Conservation (phyloP, 1,140 invertebrate species). For the Philopotamus ludificatus region DNA sequence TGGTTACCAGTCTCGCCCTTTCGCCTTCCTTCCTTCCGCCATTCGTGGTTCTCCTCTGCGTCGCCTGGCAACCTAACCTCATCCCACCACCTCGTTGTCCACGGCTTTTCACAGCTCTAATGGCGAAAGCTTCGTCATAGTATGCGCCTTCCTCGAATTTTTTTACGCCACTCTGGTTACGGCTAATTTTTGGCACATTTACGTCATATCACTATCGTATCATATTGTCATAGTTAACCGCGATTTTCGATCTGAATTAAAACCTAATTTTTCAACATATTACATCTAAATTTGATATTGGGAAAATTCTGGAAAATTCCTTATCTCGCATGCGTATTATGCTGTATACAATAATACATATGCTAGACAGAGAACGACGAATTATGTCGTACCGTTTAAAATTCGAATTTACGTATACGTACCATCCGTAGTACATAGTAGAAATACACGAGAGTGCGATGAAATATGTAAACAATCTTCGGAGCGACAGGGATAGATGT, state of each 20-base stretch:
- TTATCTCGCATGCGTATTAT: background rate
- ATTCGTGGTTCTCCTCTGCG: background rate
- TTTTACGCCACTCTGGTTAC: background rate
- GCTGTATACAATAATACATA: background rate
- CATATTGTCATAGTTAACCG: too few species aligned
- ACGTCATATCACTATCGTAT: background rate
- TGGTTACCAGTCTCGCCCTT: constrained; percentile 10
- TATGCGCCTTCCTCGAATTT: background rate
- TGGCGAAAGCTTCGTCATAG: background rate
- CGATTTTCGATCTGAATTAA: background rate
- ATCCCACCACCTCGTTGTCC: constrained; percentile 6
- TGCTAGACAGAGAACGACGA: background rate
- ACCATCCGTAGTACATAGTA: background rate
- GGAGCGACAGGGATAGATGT: background rate
- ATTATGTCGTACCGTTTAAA: background rate
- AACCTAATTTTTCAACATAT: background rate
- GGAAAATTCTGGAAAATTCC: background rate
- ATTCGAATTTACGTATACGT: background rate
- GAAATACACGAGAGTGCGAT: background rate
- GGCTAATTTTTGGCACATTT: background rate
- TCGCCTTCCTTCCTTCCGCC: constrained; percentile 16
- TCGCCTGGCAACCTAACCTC: constrained; percentile 21
- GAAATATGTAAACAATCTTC: background rate
- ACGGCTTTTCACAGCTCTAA: background rate
- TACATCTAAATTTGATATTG: background rate